Evolutionary conservation across 2,113 vertebrate genomes (phyloP).

Genomic region (Otis tarda): DNA sequence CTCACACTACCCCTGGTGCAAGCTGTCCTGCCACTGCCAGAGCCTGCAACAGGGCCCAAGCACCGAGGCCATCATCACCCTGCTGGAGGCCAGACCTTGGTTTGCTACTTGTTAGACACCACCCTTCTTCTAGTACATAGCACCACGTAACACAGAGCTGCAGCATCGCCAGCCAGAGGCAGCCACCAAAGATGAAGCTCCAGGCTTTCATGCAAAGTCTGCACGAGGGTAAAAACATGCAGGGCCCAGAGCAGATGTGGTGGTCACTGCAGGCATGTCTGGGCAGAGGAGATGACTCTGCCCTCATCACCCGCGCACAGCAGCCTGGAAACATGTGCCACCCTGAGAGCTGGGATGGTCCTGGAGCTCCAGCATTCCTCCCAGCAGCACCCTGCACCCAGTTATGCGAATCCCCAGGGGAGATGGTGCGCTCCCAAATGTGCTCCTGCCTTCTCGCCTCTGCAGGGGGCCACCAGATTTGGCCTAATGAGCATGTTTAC

Average conservation of each 20-base stretch:
- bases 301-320: fast-evolving
- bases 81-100: neutral
- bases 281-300: neutral
- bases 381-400: neutral
- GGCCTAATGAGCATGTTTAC: neutral
- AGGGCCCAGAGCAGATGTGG: neutral
- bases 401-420: fast-evolving
- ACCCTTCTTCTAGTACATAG: neutral
- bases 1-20: neutral
- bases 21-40: neutral
- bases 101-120: neutral
- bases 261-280: neutral
- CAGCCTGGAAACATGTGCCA: fast-evolving
- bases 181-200: neutral
- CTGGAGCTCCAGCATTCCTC: neutral
- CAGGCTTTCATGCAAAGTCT: neutral
- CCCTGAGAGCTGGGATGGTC: fast-evolving
- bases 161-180: neutral
- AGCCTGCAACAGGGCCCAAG: neutral
- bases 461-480: neutral
- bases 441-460: fast-evolving
- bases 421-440: fast-evolving
- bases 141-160: neutral
- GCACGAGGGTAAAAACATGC: fast-evolving
- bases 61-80: too few relatives aligned